These are phyloP conservation scores for Anthonomus grandis DNA, from an alignment of 1,140 invertebrate species.

Conservation along the genomic window DNA sequence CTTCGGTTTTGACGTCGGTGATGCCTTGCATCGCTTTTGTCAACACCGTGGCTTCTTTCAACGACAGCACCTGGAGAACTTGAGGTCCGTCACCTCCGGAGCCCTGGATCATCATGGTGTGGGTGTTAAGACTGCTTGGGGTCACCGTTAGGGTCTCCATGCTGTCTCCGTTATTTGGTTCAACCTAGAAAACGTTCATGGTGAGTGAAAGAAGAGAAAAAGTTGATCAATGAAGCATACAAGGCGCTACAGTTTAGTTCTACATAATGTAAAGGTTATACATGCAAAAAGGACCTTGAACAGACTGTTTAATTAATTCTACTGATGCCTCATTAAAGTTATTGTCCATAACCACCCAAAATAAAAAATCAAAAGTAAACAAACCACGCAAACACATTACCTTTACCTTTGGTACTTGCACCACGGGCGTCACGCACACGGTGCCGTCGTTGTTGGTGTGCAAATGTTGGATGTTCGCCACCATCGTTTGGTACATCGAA, in stretches of 20 bases:
- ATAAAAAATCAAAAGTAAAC: conserved; percentile 9
- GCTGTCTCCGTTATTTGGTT: conserved; percentile 60
- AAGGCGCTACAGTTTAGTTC: no score
- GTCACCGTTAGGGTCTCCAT: conserved; percentile 67
- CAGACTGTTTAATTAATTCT: no score
- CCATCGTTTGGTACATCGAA: conserved; percentile 95
- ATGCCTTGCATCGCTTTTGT: conserved; percentile 72
- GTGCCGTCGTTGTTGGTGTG: conserved; percentile 72
- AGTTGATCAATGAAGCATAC: no score
- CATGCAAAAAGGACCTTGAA: no score
- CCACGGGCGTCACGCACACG: conserved; percentile 76
- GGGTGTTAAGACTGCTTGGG: conserved; percentile 61
- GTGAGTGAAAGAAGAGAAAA: no score
- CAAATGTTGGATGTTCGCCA: conserved; percentile 83
- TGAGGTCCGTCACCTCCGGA: conserved; percentile 66
- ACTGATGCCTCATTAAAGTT: no score
- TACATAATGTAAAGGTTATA: no score
- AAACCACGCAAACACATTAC: conserved; percentile 20
- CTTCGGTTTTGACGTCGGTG: conserved; percentile 51
- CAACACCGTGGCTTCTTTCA: conserved; percentile 75
- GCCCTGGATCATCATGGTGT: conserved; percentile 76
- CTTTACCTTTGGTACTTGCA: conserved; percentile 69
- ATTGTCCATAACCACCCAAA: neutral
- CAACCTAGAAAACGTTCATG: conserved; percentile 55
- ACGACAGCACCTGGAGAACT: conserved; percentile 75